A percentile compares a stretch with the other conserved stretches of the same genome.
Conservation (phyloP, 2,797 vertebrate species). For the Sternotherus odoratus region DNA sequence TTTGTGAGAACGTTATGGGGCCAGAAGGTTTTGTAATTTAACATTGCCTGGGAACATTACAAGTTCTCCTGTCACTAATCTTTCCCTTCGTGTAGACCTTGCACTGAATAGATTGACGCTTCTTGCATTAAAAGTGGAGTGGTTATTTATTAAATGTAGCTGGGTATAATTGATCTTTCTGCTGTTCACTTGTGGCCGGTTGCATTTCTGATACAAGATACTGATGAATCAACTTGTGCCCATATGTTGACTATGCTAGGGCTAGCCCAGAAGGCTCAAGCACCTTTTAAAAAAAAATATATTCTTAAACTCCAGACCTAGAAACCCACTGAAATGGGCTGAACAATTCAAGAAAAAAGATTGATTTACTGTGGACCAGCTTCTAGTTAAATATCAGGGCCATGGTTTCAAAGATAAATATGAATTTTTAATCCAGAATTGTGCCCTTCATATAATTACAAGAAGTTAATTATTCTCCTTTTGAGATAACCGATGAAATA, state of each 20-base stretch:
- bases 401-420: conserved; percentile 1
- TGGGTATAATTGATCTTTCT: not conserved
- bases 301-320: not conserved
- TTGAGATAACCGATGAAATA: conserved; percentile 9
- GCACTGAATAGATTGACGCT: accelerated
- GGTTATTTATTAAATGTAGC: accelerated
- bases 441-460: conserved; percentile 31
- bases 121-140: accelerated
- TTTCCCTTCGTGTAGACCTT: accelerated
- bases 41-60: not conserved
- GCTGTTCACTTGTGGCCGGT: accelerated
- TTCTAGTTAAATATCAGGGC: not conserved
- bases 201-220: accelerated
- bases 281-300: not conserved
- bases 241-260: not conserved
- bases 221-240: accelerated
- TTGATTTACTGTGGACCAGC: not conserved
- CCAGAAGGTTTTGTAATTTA: not conserved
- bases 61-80: not conserved
- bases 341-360: not conserved
- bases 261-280: accelerated
- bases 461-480: conserved; percentile 31
- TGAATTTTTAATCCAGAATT: conserved; percentile 40
- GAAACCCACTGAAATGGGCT: not conserved
- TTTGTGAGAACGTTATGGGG: accelerated